These are phyloP conservation scores for Sigmodon hispidus DNA, from an alignment of 2,113 vertebrate species.

Conservation along the genomic window DNA sequence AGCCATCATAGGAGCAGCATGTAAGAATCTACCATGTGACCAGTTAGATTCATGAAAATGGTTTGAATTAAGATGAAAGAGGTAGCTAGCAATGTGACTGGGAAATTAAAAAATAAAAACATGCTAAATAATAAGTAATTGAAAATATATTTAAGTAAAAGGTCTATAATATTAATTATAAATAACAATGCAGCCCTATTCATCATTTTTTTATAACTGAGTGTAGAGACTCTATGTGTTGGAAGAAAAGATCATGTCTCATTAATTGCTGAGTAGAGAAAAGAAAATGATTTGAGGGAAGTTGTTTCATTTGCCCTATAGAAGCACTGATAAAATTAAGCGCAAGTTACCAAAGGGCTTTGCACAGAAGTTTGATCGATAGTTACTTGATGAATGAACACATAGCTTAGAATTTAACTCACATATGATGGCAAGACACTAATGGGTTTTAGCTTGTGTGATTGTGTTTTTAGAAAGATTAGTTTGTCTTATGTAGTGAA, in stretches of 20 bases:
- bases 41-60: no score
- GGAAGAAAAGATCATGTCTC: neutral
- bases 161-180: neutral
- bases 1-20: no score
- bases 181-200: neutral
- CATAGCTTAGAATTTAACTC: constrained; percentile 27
- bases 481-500: neutral
- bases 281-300: neutral
- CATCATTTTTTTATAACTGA: neutral
- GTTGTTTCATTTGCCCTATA: neutral
- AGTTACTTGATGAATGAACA: constrained; percentile 38
- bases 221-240: neutral
- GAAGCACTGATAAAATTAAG: neutral
- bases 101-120: no score
- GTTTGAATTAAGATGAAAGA: no score
- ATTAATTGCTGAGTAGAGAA: neutral
- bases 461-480: constrained; percentile 52
- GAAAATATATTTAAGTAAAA: neutral
- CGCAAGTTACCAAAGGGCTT: neutral
- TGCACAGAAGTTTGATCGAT: neutral
- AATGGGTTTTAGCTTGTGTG: constrained; percentile 21
- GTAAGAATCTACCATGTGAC: no score
- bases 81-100: no score
- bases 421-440: neutral
- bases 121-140: neutral